Evolutionary conservation across 2,888 invertebrate genomes (phyloP).

Genomic region (Lasius fuliginosus): DNA sequence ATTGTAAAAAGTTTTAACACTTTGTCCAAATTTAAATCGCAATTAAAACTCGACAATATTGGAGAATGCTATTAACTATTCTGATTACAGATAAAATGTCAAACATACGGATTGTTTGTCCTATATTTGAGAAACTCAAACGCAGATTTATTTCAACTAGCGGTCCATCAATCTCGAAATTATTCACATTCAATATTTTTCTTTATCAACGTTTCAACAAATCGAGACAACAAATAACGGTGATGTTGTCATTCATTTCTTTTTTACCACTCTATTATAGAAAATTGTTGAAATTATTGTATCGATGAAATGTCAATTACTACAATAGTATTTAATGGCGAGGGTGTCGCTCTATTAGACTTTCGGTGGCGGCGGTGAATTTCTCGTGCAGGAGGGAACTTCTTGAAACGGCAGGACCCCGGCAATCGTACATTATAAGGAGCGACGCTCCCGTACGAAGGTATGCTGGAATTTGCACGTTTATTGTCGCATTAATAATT

Average conservation of each 20-base stretch:
- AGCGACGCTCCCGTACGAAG: conserved; percentile 61
- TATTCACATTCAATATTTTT: not conserved
- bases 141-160: not conserved
- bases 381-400: conserved; percentile 2
- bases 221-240: too few species aligned
- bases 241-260: not conserved
- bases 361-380: not conserved
- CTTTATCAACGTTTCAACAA: not conserved
- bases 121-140: not conserved
- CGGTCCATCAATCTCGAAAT: not conserved
- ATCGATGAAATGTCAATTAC: not conserved
- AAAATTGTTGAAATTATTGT: not conserved
- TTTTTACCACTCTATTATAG: not conserved
- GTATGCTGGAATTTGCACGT: conserved; percentile 82
- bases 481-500: conserved; percentile 85
- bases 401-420: conserved; percentile 24
- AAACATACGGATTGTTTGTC: not conserved
- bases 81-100: not conserved
- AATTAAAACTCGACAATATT: not conserved
- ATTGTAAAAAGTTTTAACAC: not conserved
- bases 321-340: not conserved
- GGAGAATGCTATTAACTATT: not conserved
- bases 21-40: not conserved
- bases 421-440: conserved; percentile 48
- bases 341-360: not conserved